Conservation (phyloP, 2,113 vertebrate species). For the Eidolon helvum region DNA sequence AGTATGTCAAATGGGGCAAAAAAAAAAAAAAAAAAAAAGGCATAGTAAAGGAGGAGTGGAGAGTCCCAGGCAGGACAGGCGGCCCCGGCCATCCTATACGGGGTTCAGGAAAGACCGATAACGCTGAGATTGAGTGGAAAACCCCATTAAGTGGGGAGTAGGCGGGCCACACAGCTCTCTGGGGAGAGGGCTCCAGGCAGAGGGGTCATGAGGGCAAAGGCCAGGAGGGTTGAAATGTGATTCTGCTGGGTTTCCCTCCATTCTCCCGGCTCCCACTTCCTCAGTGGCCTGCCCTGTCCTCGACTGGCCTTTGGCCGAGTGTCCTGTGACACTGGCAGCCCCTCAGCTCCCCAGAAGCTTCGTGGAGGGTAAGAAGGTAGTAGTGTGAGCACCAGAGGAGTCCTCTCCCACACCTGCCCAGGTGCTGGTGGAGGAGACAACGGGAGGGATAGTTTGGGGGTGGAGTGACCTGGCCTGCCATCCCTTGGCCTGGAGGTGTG, state of each 20-base stretch:
- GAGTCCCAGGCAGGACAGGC: neutral
- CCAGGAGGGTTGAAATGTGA: neutral
- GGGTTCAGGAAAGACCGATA: neutral
- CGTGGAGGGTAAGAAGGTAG: neutral
- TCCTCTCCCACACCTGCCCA: neutral
- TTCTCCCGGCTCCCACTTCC: neutral
- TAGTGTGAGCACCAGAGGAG: neutral
- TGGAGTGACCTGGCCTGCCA: neutral
- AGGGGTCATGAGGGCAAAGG: neutral
- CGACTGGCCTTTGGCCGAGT: neutral
- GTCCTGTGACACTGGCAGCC: neutral
- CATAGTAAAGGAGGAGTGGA: neutral
- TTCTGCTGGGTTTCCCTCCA: neutral
- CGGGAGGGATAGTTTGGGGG: neutral
- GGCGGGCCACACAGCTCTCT: rapidly evolving
- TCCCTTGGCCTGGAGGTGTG: neutral
- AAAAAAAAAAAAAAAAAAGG: neutral
- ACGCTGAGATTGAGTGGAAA: neutral
- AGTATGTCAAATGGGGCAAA: neutral
- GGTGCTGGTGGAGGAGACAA: neutral
- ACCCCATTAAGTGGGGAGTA: neutral
- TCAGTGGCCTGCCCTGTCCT: neutral
- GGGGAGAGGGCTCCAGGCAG: neutral
- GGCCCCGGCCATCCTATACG: neutral
- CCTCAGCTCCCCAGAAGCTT: neutral